Evolutionary conservation across 1,140 invertebrate genomes (phyloP).

Genomic region (Wiebesia pumilae): DNA sequence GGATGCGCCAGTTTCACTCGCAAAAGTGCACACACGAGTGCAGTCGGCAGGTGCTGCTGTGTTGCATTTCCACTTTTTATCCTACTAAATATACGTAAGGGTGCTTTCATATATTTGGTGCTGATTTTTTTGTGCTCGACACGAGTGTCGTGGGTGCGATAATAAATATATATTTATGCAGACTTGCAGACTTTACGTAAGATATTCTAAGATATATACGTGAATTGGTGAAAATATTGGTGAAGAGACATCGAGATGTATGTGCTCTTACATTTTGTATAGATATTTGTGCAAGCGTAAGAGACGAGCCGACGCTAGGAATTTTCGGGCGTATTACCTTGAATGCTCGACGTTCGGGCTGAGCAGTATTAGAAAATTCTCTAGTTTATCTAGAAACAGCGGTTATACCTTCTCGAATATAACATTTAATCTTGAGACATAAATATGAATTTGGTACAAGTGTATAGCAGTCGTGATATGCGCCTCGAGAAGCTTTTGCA

Average conservation of each 20-base stretch:
- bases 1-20: slow-evolving; percentile 32
- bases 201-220: slow-evolving; percentile 34
- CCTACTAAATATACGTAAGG: slow-evolving; percentile 48
- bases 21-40: slow-evolving; percentile 30
- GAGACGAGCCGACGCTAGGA: slow-evolving; percentile 31
- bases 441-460: neutral
- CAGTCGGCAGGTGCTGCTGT: slow-evolving; percentile 45
- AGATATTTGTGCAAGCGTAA: slow-evolving; percentile 46
- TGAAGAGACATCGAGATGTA: slow-evolving; percentile 54
- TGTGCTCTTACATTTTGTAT: slow-evolving; percentile 58
- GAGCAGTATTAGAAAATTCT: slow-evolving; percentile 10
- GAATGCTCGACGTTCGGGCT: slow-evolving; percentile 13
- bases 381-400: slow-evolving; percentile 13
- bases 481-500: neutral
- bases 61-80: slow-evolving; percentile 31
- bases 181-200: neutral
- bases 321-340: slow-evolving; percentile 22
- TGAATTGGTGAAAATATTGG: slow-evolving; percentile 33
- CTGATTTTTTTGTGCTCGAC: slow-evolving; percentile 64
- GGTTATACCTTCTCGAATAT: neutral
- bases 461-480: neutral
- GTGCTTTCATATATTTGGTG: slow-evolving; percentile 70
- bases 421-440: slow-evolving; percentile 16
- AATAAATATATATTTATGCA: slow-evolving; percentile 45
- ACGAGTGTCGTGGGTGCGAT: slow-evolving; percentile 57